Conservation (phyloP, 2,888 invertebrate species). For the Drosophila dives region DNA sequence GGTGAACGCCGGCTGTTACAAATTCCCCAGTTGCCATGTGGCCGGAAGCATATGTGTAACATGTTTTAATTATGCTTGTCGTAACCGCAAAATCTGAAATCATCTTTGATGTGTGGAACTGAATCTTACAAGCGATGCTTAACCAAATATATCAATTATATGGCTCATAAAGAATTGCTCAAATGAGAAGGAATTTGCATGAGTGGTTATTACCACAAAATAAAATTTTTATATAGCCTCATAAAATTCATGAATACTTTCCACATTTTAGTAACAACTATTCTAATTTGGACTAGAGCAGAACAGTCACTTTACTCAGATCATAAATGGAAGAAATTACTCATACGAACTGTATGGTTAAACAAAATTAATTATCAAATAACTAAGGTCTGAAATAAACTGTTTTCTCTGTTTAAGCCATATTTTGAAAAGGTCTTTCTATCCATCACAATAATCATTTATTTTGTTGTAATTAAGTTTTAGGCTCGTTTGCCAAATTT, state of each 20-base stretch:
- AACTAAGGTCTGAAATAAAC: not conserved
- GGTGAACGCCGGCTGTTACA: conserved; percentile 10
- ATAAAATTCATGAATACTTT: conserved; percentile 1
- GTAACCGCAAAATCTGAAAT: conserved; percentile 50
- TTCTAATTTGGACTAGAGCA: not conserved
- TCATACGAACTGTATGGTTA: not conserved
- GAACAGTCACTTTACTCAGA: not conserved
- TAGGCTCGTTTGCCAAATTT: conserved; percentile 24
- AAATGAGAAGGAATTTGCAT: not conserved
- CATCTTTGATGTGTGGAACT: conserved; percentile 30
- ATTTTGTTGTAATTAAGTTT: conserved; percentile 16
- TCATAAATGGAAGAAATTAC: not conserved
- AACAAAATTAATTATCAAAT: not conserved
- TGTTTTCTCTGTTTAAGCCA: not conserved
- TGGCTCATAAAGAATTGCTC: not conserved
- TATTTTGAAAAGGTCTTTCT: not conserved
- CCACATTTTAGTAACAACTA: not conserved
- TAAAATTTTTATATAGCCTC: not conserved
- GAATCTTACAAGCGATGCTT: conserved; percentile 8
- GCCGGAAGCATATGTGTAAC: conserved; percentile 45
- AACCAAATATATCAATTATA: not conserved
- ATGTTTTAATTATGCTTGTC: conserved; percentile 67
- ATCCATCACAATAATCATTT: not conserved
- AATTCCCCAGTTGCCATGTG: conserved; percentile 21
- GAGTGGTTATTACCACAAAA: not conserved